Conservation (phyloP, 2,797 vertebrate species). For the Muscicapa comitata region DNA sequence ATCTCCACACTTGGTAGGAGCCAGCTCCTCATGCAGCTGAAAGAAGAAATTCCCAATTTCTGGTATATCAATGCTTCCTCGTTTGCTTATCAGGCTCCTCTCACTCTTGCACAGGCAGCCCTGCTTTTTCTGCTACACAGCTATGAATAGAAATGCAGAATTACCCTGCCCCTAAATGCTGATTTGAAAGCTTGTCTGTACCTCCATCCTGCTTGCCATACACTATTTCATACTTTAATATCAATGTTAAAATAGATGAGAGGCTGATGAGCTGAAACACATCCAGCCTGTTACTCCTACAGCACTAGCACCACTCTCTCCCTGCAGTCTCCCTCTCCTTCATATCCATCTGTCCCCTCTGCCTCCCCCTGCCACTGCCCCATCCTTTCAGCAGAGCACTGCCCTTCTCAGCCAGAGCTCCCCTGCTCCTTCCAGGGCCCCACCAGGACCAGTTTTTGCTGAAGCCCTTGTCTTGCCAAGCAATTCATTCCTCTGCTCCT, state of each 20-base stretch:
- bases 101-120: neutral
- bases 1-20: neutral
- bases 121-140: neutral
- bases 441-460: neutral
- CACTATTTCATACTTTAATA: neutral
- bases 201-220: neutral
- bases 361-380: neutral
- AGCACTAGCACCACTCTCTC: neutral
- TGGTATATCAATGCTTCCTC: neutral
- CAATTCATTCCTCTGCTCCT: neutral
- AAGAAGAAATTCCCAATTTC: neutral
- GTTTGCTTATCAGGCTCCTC: neutral
- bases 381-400: neutral
- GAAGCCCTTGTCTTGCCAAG: neutral
- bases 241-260: conserved; percentile 10
- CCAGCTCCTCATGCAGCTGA: neutral
- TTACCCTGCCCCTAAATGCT: neutral
- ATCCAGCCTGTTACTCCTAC: neutral
- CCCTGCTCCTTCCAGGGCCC: neutral
- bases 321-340: neutral
- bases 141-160: neutral
- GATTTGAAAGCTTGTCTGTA: conserved; percentile 12
- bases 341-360: neutral
- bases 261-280: neutral
- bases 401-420: neutral